Evolutionary conservation across 2,888 invertebrate species (phyloP).

Genomic region (Rugalucina vietnamica): DNA sequence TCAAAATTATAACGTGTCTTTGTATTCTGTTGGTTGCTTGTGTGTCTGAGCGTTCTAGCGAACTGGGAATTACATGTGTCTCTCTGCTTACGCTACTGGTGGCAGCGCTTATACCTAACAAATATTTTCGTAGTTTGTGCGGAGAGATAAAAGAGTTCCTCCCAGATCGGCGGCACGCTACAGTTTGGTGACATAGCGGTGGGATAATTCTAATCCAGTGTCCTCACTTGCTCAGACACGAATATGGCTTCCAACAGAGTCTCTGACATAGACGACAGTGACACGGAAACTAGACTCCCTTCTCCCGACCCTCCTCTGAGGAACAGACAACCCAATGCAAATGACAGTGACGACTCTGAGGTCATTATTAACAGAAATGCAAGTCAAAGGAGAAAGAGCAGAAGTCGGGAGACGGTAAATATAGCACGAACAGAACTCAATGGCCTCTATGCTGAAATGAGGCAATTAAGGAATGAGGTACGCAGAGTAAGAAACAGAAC

Average conservation of each 20-base stretch:
- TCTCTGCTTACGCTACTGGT: not conserved
- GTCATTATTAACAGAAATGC: not conserved
- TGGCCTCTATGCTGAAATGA: not conserved
- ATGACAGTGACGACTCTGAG: not conserved
- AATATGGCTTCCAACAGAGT: not conserved
- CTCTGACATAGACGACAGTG: not conserved
- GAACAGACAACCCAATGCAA: not conserved
- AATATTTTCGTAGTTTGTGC: not conserved
- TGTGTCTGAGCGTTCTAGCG: conserved; percentile 1
- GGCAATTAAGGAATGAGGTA: not conserved
- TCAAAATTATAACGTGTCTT: not conserved
- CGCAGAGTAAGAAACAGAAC: not conserved
- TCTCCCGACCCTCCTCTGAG: not conserved
- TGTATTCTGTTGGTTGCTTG: not conserved
- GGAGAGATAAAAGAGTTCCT: not conserved
- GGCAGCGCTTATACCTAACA: not conserved
- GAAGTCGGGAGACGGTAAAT: not conserved
- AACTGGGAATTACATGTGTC: not conserved
- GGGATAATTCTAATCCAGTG: not conserved
- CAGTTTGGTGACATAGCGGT: conserved; percentile 21
- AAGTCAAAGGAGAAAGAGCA: not conserved
- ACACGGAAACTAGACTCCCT: not conserved
- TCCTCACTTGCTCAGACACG: not conserved
- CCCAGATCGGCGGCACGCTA: conserved; percentile 22
- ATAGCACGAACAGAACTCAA: not conserved